These are phyloP conservation scores for Bombus vancouverensis DNA, from an alignment of 1,140 invertebrate species.

Conservation along the genomic window DNA sequence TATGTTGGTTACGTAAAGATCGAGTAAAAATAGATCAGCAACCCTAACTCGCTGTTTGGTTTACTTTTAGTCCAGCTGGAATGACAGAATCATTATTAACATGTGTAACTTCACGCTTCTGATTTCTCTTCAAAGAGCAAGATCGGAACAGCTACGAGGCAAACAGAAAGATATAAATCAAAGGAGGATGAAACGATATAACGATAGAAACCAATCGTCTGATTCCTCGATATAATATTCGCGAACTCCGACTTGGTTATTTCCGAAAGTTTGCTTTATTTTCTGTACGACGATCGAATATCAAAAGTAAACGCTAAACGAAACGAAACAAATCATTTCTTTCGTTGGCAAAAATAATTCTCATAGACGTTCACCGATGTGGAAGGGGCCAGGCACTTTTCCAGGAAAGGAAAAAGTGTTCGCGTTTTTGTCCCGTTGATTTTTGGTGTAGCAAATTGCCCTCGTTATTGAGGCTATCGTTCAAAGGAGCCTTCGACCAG, in stretches of 20 bases:
- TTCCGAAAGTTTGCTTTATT: neutral
- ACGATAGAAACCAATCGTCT: no score
- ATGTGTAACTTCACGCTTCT: no score
- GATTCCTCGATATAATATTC: no score
- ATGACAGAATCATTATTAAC: no score
- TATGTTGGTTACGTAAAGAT: no score
- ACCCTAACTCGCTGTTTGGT: neutral
- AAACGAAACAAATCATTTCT: constrained; percentile 50
- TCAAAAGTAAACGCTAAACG: neutral
- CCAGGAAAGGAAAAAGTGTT: constrained; percentile 5
- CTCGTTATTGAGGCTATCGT: constrained; percentile 55
- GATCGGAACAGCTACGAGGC: no score
- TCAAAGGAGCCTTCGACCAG: constrained; percentile 45
- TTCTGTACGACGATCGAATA: neutral
- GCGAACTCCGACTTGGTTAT: no score
- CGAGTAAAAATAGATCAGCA: no score
- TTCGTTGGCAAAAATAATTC: constrained; percentile 7
- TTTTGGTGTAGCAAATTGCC: constrained; percentile 61
- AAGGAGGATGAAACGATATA: no score
- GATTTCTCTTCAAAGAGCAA: no score
- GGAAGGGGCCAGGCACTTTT: neutral
- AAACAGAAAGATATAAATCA: no score
- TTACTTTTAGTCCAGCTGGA: neutral
- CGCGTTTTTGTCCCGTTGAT: constrained; percentile 49
- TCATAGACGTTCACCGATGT: constrained; percentile 5